phyloP scores from a whole-genome alignment of 2,797 vertebrate genomes.

The Eptatretus atami region DNA sequence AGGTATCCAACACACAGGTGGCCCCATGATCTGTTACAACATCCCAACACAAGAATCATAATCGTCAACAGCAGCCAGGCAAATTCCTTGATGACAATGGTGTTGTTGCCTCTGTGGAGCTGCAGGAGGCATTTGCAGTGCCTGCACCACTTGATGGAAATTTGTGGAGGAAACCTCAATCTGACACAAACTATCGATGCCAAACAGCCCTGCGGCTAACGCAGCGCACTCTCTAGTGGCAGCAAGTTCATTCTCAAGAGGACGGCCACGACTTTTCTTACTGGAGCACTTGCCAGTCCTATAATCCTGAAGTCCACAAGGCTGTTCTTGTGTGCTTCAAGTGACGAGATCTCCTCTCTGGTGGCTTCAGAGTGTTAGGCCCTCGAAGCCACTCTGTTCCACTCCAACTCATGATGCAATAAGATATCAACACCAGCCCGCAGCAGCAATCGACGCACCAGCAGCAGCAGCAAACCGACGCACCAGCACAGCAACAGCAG shows the following conservation, averaged over 20 bases:
- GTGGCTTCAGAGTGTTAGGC: slow-evolving; percentile 15
- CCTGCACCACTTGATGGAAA: slow-evolving; percentile 87
- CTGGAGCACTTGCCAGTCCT: slow-evolving; percentile 34
- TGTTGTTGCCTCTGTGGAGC: slow-evolving; percentile 14
- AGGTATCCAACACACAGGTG: slow-evolving; percentile 20
- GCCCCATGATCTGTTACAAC: slow-evolving; percentile 52
- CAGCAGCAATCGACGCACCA: background rate
- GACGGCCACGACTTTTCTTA: background rate
- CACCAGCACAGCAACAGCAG: too few relatives aligned
- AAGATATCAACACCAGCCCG: background rate
- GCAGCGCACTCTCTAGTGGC: slow-evolving; percentile 54
- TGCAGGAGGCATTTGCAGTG: slow-evolving; percentile 77
- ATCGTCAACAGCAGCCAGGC: background rate
- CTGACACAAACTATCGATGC: slow-evolving; percentile 36
- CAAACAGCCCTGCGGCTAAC: slow-evolving; percentile 73
- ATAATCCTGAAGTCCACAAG: slow-evolving; percentile 40
- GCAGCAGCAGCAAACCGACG: background rate
- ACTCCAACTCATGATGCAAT: slow-evolving; percentile 86
- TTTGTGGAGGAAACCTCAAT: slow-evolving; percentile 12
- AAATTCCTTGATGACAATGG: background rate
- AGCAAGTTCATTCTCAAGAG: slow-evolving; percentile 17
- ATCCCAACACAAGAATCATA: slow-evolving; percentile 23
- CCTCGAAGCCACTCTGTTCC: slow-evolving; percentile 89
- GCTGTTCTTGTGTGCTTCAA: slow-evolving; percentile 37
- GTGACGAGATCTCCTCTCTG: background rate